A percentile compares a stretch with the other conserved stretches of the same genome.
These are phyloP conservation scores for Phylloscopus collybita DNA, from an alignment of 2,797 vertebrate genomes.

Conservation along the genomic window DNA sequence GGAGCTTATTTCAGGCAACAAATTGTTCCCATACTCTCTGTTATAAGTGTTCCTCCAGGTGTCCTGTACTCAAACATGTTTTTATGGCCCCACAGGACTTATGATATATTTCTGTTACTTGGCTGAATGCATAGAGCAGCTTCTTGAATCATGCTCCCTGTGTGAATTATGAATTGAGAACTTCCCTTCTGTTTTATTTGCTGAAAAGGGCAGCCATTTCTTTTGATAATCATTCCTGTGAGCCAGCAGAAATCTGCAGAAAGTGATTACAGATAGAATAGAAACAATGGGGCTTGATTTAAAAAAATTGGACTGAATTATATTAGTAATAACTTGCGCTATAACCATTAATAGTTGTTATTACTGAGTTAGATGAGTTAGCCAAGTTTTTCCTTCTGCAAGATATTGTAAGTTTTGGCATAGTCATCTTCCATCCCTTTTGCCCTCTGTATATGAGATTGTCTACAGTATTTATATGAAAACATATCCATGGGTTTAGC, in stretches of 20 bases:
- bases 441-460: not conserved
- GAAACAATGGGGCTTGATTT: not conserved
- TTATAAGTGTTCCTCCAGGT: not conserved
- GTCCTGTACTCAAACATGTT: not conserved
- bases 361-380: not conserved
- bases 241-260: not conserved
- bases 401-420: not conserved
- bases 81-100: not conserved
- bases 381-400: not conserved
- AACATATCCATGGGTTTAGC: not conserved
- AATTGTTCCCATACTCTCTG: not conserved
- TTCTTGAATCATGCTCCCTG: not conserved
- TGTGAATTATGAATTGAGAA: not conserved
- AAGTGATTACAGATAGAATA: not conserved
- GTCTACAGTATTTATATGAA: not conserved
- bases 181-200: not conserved
- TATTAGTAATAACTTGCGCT: not conserved
- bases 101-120: conserved; percentile 5
- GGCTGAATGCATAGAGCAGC: not conserved
- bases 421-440: not conserved
- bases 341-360: not conserved
- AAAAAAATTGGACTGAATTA: not conserved
- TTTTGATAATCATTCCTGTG: not conserved
- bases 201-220: not conserved
- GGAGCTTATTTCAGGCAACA: not conserved